Evolutionary conservation across 1,140 invertebrate species (phyloP).

Genomic region (Orussus abietinus): DNA sequence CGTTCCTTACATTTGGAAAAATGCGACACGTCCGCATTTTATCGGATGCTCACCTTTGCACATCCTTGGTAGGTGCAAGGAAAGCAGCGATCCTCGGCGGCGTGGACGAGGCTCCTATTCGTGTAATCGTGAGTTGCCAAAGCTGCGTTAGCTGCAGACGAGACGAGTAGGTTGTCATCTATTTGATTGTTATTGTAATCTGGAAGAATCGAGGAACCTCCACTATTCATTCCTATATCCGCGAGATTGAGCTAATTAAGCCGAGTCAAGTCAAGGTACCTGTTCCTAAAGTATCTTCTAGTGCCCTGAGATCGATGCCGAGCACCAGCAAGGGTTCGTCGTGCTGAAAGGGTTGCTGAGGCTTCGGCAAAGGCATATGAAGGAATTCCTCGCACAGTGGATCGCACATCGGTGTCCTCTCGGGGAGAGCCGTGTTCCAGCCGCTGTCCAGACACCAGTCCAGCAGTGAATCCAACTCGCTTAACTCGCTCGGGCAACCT

Average conservation of each 20-base stretch:
- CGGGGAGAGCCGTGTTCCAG: slow-evolving; percentile 43
- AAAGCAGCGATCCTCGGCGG: slow-evolving; percentile 54
- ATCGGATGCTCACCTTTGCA: slow-evolving; percentile 33
- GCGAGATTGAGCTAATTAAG: no score
- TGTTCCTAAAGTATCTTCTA: slow-evolving; percentile 33
- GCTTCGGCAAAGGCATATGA: slow-evolving; percentile 40
- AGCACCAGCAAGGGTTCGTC: slow-evolving; percentile 47
- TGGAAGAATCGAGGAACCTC: slow-evolving; percentile 22
- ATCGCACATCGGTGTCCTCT: slow-evolving; percentile 50
- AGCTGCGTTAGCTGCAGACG: slow-evolving; percentile 41
- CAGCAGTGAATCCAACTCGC: slow-evolving; percentile 42
- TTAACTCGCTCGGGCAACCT: slow-evolving; percentile 38
- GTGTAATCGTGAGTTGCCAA: slow-evolving; percentile 51
- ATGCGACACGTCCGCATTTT: no score
- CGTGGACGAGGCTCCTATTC: slow-evolving; percentile 40
- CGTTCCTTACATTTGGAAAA: slow-evolving; percentile 6
- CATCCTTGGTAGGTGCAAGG: slow-evolving; percentile 60
- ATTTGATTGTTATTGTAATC: slow-evolving; percentile 48
- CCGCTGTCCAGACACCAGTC: slow-evolving; percentile 47
- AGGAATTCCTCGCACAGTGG: slow-evolving; percentile 50
- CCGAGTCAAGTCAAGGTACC: no score
- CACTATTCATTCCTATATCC: no score
- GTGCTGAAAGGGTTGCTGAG: slow-evolving; percentile 31
- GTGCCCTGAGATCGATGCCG: slow-evolving; percentile 46
- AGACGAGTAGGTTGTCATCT: slow-evolving; percentile 30